Evolutionary conservation across 2,797 vertebrate species (phyloP), one percentile per base, ranked within the genome.

Genomic region (Amniataba percoides): DNA sequence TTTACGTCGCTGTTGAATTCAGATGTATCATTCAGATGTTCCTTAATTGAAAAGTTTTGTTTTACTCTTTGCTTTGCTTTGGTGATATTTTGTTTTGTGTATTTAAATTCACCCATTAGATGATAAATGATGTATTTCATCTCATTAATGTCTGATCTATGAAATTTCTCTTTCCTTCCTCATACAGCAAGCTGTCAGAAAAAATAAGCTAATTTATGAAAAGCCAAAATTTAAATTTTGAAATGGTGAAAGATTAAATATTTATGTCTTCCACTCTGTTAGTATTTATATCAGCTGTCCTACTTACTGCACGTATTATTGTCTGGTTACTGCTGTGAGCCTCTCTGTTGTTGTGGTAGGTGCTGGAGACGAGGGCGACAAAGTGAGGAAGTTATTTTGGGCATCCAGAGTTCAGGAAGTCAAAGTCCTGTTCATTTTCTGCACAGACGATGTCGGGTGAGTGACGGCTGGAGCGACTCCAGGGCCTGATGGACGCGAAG

Each of bases 1-100:
- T 86, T 78, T 72, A 51, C 56, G 5, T 75, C 27, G 12, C 71
- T 27, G 4, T 4, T 46, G 23, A 19, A 34, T n/a, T n/a, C n/a
- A n/a, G n/a, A n/a, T n/a, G n/a, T 3, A 7, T n/a, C 42, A 53
- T 45, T 43, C n/a, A 36, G 18, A n/a, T 39, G 12, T 27, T 27
- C n/a, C n/a, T n/a, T n/a, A n/a, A 18, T 9, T 59, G 36, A 25
- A 25, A 60, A 21, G 46, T 48, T 4, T 27, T 25, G 1, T 56
- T n/a, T 25, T 18, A 21, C 27, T n/a, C 6, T 25, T 55, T 3
- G 19, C 31, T 74, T 46, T 25, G 18, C 16, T 25, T 27, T 34
- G 21, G 11, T 23, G 19, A 45, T 14, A 42, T 49, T 12, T n/a
- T 56, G 12, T 31, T 39, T 23, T 52, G n/a, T n/a, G n/a, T 55